Conservation (phyloP, 64 coral and sea anemone species). For the Porites australiensis region DNA sequence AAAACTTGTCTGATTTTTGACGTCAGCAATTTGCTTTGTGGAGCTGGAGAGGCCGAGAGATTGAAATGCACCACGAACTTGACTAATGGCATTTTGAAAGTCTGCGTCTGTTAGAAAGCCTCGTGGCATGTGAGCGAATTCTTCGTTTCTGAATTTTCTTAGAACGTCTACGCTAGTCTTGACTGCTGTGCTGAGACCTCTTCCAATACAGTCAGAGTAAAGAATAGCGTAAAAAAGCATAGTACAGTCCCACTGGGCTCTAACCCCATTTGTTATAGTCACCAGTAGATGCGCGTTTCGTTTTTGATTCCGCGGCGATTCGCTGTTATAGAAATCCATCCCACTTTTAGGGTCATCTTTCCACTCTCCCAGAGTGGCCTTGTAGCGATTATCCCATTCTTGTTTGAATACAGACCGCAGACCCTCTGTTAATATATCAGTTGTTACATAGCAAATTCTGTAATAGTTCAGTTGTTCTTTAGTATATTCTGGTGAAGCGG, state of each 20-base stretch:
- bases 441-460: neutral
- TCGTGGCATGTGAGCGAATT: constrained; percentile 26
- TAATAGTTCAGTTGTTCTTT: neutral
- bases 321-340: neutral
- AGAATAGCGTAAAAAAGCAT: constrained; percentile 46
- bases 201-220: constrained; percentile 51
- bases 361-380: constrained; percentile 2
- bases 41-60: constrained; percentile 10
- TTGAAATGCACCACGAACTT: constrained; percentile 32
- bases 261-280: constrained; percentile 10
- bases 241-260: constrained; percentile 15
- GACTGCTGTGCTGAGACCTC: constrained; percentile 18
- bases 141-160: constrained; percentile 51
- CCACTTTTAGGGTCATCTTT: neutral
- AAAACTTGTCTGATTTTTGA: constrained; percentile 56
- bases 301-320: constrained; percentile 20
- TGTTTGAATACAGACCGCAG: constrained; percentile 2
- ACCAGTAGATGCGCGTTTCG: neutral
- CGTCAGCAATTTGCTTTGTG: constrained; percentile 9
- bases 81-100: constrained; percentile 24
- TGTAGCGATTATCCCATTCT: constrained; percentile 25
- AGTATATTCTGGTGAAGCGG: neutral
- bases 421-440: neutral
- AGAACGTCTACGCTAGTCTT: constrained; percentile 32
- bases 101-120: constrained; percentile 27